phyloP scores from a whole-genome alignment of 2,888 invertebrate species.

The Eilema sororculum region DNA sequence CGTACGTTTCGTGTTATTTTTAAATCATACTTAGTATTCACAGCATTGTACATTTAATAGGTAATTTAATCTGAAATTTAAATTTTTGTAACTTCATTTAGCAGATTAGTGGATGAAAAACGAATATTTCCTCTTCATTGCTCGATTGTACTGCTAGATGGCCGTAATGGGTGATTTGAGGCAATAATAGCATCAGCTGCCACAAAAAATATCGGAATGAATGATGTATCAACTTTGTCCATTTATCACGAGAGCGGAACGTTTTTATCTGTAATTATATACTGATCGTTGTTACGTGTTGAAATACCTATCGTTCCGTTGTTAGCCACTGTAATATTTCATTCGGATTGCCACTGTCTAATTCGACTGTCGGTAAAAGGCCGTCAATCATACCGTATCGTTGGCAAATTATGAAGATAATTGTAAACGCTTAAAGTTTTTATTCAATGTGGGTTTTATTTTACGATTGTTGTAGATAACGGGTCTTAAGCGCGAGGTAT shows the following conservation, averaged over 20 bases:
- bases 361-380: neutral
- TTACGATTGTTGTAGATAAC: neutral
- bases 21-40: no score
- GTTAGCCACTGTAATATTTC: constrained; percentile 41
- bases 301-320: constrained; percentile 39
- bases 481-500: neutral
- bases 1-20: no score
- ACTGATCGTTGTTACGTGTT: constrained; percentile 31
- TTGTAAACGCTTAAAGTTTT: neutral
- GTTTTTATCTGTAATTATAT: constrained; percentile 40
- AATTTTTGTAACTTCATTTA: neutral
- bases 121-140: neutral
- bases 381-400: constrained; percentile 15
- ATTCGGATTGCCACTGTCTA: constrained; percentile 30
- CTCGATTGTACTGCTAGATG: neutral
- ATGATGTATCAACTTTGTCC: constrained; percentile 38
- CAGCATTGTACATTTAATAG: no score
- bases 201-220: constrained; percentile 38
- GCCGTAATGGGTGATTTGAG: constrained; percentile 3
- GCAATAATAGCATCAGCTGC: constrained; percentile 31
- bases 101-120: neutral
- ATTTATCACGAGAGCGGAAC: constrained; percentile 39
- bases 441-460: neutral
- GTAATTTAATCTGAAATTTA: no score
- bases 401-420: constrained; percentile 9